Evolutionary conservation across 2,888 invertebrate genomes (phyloP).

Genomic region (Adineta ricciae): DNA sequence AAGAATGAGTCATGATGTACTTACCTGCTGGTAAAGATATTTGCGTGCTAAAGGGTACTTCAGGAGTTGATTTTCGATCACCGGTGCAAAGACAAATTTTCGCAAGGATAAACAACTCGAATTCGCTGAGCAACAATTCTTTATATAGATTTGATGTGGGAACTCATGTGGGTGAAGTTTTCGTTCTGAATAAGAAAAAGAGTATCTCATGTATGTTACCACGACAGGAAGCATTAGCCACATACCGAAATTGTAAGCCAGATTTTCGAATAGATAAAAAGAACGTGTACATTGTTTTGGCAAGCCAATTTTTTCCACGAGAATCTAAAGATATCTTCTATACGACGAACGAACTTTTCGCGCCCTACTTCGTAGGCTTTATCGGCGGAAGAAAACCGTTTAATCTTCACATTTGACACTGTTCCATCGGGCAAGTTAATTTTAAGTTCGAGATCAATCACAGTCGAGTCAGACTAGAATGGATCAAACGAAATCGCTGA

Average conservation of each 20-base stretch:
- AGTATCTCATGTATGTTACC: neutral
- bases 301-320: too few species aligned
- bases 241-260: slow-evolving; percentile 74
- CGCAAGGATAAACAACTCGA: slow-evolving; percentile 76
- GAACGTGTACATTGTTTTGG: too few species aligned
- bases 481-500: too few species aligned
- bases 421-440: too few species aligned
- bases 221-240: slow-evolving; percentile 29
- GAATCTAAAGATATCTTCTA: too few species aligned
- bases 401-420: too few species aligned
- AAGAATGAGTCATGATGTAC: slow-evolving; percentile 21
- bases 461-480: too few species aligned
- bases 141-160: slow-evolving; percentile 92
- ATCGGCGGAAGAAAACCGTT: too few species aligned
- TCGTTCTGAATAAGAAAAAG: slow-evolving; percentile 60
- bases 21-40: slow-evolving; percentile 55
- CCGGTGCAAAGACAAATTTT: slow-evolving; percentile 51
- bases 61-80: slow-evolving; percentile 42
- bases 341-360: too few species aligned
- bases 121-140: slow-evolving; percentile 94
- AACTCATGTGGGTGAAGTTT: slow-evolving; percentile 84
- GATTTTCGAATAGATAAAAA: too few species aligned
- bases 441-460: too few species aligned
- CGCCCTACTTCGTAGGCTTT: too few species aligned
- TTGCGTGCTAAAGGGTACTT: slow-evolving; percentile 65